phyloP scores from a whole-genome alignment of 2,888 invertebrate species.

The Perdita meconis region DNA sequence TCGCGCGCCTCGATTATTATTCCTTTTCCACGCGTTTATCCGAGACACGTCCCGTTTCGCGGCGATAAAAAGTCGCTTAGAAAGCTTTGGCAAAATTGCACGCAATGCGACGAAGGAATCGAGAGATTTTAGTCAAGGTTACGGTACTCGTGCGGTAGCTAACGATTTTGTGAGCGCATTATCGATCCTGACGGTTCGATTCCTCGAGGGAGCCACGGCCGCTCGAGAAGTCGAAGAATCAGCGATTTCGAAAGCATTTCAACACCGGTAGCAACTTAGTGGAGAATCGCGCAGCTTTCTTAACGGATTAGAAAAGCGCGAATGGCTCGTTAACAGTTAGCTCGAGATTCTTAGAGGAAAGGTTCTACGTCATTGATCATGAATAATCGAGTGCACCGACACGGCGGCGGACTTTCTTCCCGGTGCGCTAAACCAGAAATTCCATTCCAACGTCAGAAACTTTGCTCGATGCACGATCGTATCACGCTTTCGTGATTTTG shows the following conservation, averaged over 20 bases:
- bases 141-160: background rate
- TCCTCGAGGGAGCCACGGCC: too few relatives aligned
- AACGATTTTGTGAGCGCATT: background rate
- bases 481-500: slow-evolving; percentile 25
- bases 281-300: slow-evolving; percentile 16
- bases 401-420: slow-evolving; percentile 20
- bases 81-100: background rate
- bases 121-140: too few relatives aligned
- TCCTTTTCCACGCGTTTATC: background rate
- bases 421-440: slow-evolving; percentile 15
- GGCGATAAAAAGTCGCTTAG: background rate
- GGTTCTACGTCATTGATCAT: slow-evolving; percentile 27
- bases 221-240: too few relatives aligned
- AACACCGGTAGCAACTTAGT: background rate
- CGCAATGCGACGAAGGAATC: too few relatives aligned
- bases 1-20: too few relatives aligned
- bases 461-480: background rate
- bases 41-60: background rate
- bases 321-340: slow-evolving; percentile 36
- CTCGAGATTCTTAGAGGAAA: slow-evolving; percentile 13
- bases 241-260: background rate
- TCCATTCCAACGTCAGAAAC: slow-evolving; percentile 1
- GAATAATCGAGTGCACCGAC: slow-evolving; percentile 45
- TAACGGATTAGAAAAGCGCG: slow-evolving; percentile 3
- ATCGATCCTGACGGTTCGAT: background rate